Evolutionary conservation across 2,888 invertebrate genomes (phyloP), one percentile per base, ranked within the genome.

Genomic region (Diploptera punctata): DNA sequence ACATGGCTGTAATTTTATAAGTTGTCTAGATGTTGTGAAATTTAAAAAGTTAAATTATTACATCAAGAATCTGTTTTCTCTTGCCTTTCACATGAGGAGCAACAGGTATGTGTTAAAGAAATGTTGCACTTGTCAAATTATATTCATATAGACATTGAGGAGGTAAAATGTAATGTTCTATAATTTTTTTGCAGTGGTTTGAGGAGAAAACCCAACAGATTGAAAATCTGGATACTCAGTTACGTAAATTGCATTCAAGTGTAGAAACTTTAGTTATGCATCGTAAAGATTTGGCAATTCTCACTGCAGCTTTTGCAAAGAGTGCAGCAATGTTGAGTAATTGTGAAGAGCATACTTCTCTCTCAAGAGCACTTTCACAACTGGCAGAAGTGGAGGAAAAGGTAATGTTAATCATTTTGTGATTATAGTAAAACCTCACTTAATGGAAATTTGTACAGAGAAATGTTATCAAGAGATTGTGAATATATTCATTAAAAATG

Each of bases 141-240:
- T n/a, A n/a, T n/a, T n/a, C n/a, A n/a, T n/a, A n/a, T n/a, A n/a
- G n/a, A n/a, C n/a, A n/a, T n/a, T n/a, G n/a, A n/a, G n/a, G n/a
- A n/a, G n/a, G n/a, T n/a, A n/a, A n/a, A n/a, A n/a, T n/a, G n/a
- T n/a, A n/a, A n/a, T n/a, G n/a, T n/a, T n/a, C n/a, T n/a, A n/a
- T n/a, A n/a, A n/a, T n/a, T n/a, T n/a, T n/a, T n/a, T n/a, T n/a
- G 54, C 79, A 98, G 95, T 99, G 99, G 99, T 99, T 99, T 85
- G 98, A 99, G 82, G 98, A 99, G 82, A 97, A 97, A 80, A 91
- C 93, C 29, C 88, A 90, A 5, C 96, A 97, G 82, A 90, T 99
- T 52, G 98, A 99, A 80, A 92, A 92, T 44, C 85, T 99, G 26
- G 98, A 99, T 81, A 87, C 88, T 19, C 95, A 97, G 80, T 86